Percentiles rank a stretch among this genome's conserved stretches.
Conservation (phyloP, 2,113 vertebrate genomes). For the Amphiprion ocellaris region DNA sequence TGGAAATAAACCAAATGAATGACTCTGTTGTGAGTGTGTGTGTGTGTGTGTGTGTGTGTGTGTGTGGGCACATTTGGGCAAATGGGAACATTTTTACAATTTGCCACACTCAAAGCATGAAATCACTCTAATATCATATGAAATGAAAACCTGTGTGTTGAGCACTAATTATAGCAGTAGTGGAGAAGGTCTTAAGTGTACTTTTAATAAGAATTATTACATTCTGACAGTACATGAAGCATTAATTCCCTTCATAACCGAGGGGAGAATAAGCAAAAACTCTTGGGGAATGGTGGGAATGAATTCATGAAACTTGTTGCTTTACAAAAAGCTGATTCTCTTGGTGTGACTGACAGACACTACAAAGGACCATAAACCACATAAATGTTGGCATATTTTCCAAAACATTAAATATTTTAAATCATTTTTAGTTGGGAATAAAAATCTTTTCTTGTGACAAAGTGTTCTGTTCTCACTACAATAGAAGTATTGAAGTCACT, state of each 20-base stretch:
- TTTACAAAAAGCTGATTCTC: not conserved
- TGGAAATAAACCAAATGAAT: constrained; percentile 42
- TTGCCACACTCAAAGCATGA: constrained; percentile 61
- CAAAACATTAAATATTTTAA: not conserved
- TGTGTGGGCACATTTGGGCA: constrained; percentile 10
- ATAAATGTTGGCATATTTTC: not conserved
- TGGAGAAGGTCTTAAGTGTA: constrained; percentile 13
- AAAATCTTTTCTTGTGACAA: not conserved
- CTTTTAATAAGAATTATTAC: constrained; percentile 12
- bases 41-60: constrained; percentile 25
- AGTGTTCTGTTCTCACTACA: not conserved
- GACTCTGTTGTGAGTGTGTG: constrained; percentile 3
- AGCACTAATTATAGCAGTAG: constrained; percentile 42
- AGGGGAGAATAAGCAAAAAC: not conserved
- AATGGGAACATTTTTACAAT: constrained; percentile 30
- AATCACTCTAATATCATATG: constrained; percentile 45
- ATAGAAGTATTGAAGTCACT: not conserved
- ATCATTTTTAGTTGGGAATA: not conserved
- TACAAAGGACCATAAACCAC: not conserved
- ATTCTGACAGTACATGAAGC: constrained; percentile 7
- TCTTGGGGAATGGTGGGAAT: not conserved
- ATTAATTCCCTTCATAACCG: not conserved
- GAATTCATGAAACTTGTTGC: not conserved
- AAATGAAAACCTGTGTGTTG: constrained; percentile 45
- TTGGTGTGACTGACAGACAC: not conserved